Conservation (phyloP, 2,113 vertebrate species). For the Bos indicus region DNA sequence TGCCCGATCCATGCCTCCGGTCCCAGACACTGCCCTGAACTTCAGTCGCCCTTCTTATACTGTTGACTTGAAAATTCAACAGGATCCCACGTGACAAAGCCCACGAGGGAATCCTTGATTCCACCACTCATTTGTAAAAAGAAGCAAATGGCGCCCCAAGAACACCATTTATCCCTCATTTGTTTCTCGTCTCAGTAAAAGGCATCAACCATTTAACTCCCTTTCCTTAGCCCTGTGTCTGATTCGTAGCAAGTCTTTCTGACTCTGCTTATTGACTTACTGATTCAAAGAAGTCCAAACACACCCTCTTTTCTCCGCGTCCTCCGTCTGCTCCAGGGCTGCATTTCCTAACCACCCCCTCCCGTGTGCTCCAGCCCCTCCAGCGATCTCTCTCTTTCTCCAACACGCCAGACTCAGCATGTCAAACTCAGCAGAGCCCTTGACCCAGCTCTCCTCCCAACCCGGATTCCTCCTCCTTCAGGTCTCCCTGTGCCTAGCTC, state of each 20-base stretch:
- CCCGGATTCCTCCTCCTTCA: too few relatives aligned
- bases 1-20: fast-evolving
- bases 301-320: not conserved
- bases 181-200: not conserved
- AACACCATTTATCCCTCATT: not conserved
- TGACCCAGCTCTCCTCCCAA: not conserved
- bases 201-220: not conserved
- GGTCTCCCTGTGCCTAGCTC: not conserved
- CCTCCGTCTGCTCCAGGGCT: not conserved
- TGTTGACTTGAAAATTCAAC: not conserved
- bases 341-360: not conserved
- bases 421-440: not conserved
- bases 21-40: not conserved
- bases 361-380: not conserved
- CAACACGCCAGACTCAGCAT: not conserved
- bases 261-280: not conserved
- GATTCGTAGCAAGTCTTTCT: not conserved
- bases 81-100: not conserved
- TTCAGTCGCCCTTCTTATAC: too few relatives aligned
- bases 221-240: not conserved
- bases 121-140: not conserved
- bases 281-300: not conserved
- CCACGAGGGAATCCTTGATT: not conserved
- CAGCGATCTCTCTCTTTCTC: not conserved
- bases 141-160: not conserved